Conservation (phyloP, 2,113 vertebrate species). For the Microcebus tavaratra region DNA sequence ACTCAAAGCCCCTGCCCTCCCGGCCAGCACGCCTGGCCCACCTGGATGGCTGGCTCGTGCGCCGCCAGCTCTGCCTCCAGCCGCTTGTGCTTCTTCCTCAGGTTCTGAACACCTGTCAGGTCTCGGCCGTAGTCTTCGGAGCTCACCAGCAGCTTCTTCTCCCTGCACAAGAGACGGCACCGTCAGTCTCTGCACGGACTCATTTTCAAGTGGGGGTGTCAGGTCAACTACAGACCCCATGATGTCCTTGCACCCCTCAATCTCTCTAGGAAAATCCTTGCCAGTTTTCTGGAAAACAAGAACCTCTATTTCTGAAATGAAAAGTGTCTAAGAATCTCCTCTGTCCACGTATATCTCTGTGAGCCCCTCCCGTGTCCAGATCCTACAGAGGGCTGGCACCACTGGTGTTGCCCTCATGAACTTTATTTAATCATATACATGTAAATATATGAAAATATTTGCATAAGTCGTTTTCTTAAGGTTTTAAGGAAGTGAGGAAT, state of each 20-base stretch:
- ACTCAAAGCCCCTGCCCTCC: rapidly evolving
- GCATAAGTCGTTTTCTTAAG: neutral
- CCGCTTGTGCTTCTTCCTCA: constrained; percentile 98
- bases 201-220: rapidly evolving
- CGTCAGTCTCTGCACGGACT: neutral
- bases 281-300: neutral
- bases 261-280: neutral
- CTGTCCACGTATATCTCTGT: rapidly evolving
- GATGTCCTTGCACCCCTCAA: rapidly evolving
- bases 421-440: neutral
- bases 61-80: constrained; percentile 97
- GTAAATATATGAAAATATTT: neutral
- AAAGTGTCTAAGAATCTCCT: neutral
- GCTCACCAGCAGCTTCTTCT: constrained; percentile 97
- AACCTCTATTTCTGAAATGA: neutral
- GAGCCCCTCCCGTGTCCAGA: rapidly evolving
- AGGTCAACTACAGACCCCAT: rapidly evolving
- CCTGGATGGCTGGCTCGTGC: constrained; percentile 97
- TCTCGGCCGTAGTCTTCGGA: constrained; percentile 99
- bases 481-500: neutral
- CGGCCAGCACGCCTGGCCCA: constrained; percentile 42
- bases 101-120: constrained; percentile 97
- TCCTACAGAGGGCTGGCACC: neutral
- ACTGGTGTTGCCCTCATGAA: neutral
- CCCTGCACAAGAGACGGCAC: constrained; percentile 81